These are phyloP conservation scores for Echinops telfairi DNA, from an alignment of 2,113 vertebrate genomes.

Conservation along the genomic window DNA sequence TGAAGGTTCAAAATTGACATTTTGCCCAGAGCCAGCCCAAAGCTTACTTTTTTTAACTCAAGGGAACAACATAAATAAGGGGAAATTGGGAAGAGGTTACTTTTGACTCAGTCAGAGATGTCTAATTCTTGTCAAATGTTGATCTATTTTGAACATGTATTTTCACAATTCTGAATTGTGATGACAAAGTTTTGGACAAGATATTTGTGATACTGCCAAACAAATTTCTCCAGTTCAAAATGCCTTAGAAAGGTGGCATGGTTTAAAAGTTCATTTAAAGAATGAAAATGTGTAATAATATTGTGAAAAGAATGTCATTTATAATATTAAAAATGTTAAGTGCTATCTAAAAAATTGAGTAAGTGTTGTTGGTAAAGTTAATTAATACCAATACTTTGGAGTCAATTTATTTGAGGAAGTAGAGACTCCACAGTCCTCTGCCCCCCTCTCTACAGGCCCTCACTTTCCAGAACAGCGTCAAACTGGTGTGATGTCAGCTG, in stretches of 20 bases:
- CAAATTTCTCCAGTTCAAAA: conserved; percentile 2
- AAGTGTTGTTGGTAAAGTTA: background rate
- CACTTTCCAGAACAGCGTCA: background rate
- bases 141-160: background rate
- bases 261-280: conserved; percentile 8
- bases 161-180: conserved; percentile 25
- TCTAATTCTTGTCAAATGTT: conserved; percentile 20
- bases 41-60: conserved; percentile 17
- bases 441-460: too few species aligned
- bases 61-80: background rate
- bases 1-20: conserved; percentile 5
- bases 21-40: background rate
- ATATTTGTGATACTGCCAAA: background rate
- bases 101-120: conserved; percentile 20
- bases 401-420: background rate
- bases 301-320: conserved; percentile 21
- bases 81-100: background rate
- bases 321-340: background rate
- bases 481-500: background rate
- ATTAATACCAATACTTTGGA: background rate
- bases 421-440: too few species aligned
- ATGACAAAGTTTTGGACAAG: conserved; percentile 18
- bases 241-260: background rate
- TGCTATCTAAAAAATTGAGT: background rate
- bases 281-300: background rate